Evolutionary conservation across 2,797 vertebrate genomes (phyloP).

Genomic region (Loriculus beryllinus): DNA sequence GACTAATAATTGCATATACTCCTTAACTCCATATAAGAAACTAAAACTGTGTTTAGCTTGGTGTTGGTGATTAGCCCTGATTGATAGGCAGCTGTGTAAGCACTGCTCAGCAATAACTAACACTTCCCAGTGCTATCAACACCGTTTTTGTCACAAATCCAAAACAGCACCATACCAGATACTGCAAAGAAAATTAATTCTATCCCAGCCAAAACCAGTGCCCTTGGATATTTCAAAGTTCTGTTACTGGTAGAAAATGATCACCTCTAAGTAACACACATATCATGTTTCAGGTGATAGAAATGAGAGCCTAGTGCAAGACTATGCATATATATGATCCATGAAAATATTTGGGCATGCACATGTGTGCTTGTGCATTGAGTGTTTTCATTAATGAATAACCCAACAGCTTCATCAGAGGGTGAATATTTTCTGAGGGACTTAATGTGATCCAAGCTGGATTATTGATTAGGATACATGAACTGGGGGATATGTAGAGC

Average conservation of each 20-base stretch:
- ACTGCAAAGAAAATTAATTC: background rate
- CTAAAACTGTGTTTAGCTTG: background rate
- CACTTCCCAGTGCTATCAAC: background rate
- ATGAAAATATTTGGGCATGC: background rate
- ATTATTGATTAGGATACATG: background rate
- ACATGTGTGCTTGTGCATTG: background rate
- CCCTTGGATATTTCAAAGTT: background rate
- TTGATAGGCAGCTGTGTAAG: background rate
- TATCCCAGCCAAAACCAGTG: background rate
- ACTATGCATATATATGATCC: background rate
- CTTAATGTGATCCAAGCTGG: background rate
- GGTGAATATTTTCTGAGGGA: background rate
- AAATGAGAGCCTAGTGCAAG: background rate
- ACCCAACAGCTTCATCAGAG: background rate
- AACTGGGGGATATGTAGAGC: background rate
- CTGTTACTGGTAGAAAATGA: background rate
- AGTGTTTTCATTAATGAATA: conserved; percentile 26
- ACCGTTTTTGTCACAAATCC: background rate
- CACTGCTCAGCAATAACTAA: background rate
- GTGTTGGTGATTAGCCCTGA: background rate
- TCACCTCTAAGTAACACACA: background rate
- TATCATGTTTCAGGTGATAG: background rate
- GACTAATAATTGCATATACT: background rate
- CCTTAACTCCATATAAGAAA: background rate
- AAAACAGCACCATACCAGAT: background rate